Percentiles rank a stretch among this genome's conserved stretches.
These are phyloP conservation scores for Pachymerium ferrugineum DNA, from an alignment of 2,888 invertebrate species.

Conservation along the genomic window DNA sequence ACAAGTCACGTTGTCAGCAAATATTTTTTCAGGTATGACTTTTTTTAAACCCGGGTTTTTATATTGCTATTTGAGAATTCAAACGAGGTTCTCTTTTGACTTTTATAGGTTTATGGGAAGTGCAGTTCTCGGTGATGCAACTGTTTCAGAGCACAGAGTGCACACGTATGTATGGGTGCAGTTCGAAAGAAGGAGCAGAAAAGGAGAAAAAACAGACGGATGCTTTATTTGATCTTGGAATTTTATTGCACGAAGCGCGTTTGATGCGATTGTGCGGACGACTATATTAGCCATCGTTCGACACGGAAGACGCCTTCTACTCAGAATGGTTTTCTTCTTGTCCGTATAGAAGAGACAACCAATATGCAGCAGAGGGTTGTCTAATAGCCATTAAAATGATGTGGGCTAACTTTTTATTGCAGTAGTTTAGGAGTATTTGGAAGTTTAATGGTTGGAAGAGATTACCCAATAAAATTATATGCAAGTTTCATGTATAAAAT, in stretches of 20 bases:
- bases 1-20: too few relatives aligned
- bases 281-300: conserved; percentile 19
- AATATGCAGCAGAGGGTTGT: neutral
- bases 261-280: conserved; percentile 24
- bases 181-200: too few relatives aligned
- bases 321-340: neutral
- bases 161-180: too few relatives aligned
- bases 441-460: conserved; percentile 7
- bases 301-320: conserved; percentile 18
- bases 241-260: conserved; percentile 17
- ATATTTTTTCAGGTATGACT: too few relatives aligned
- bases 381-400: neutral
- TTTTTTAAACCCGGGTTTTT: too few relatives aligned
- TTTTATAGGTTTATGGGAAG: neutral
- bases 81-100: neutral
- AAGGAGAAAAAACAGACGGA: conserved; percentile 19
- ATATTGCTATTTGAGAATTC: neutral
- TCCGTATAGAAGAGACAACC: neutral
- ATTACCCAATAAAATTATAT: conserved; percentile 15
- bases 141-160: neutral
- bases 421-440: neutral
- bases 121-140: neutral
- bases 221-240: conserved; percentile 11
- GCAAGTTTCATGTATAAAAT: neutral
- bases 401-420: conserved; percentile 23